These are phyloP conservation scores for Ichneumon xanthorius DNA, from an alignment of 2,888 invertebrate species.

Conservation along the genomic window DNA sequence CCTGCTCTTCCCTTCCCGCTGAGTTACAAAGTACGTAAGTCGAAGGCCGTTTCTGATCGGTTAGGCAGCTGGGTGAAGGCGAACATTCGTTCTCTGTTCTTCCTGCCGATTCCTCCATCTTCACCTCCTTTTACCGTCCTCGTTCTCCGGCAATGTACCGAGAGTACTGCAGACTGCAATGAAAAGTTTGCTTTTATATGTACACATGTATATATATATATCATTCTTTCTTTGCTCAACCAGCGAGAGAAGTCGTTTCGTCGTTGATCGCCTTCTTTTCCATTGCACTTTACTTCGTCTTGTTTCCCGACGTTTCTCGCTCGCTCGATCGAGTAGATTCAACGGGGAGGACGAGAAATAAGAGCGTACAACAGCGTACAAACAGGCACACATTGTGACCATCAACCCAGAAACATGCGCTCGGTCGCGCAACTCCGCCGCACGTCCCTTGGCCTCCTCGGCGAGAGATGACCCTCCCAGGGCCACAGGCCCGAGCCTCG, in stretches of 20 bases:
- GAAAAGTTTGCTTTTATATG: slow-evolving; percentile 11
- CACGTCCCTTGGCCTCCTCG: slow-evolving; percentile 51
- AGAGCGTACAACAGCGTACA: slow-evolving; percentile 20
- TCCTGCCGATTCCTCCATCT: slow-evolving; percentile 46
- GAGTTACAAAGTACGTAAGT: slow-evolving; percentile 22
- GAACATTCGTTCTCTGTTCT: slow-evolving; percentile 60
- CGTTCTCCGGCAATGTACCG: slow-evolving; percentile 60
- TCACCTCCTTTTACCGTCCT: slow-evolving; percentile 46
- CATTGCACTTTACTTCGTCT: slow-evolving; percentile 31
- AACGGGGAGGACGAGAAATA: slow-evolving; percentile 10
- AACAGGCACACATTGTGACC: slow-evolving; percentile 19
- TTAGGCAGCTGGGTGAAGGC: slow-evolving; percentile 79
- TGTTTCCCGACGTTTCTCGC: slow-evolving; percentile 30
- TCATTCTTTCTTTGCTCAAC: slow-evolving; percentile 20
- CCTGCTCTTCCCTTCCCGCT: slow-evolving; percentile 19
- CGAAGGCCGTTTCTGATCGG: slow-evolving; percentile 80
- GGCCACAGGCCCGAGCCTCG: slow-evolving; percentile 55
- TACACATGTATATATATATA: not conserved
- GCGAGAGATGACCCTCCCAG: slow-evolving; percentile 66
- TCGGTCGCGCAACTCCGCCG: slow-evolving; percentile 28
- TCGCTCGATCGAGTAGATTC: slow-evolving; percentile 23
- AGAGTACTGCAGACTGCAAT: slow-evolving; percentile 55
- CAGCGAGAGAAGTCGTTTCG: slow-evolving; percentile 19
- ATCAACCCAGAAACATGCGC: slow-evolving; percentile 21
- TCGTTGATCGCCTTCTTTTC: slow-evolving; percentile 29